These are phyloP conservation scores for Albula goreensis DNA, from an alignment of 2,113 vertebrate species.

Conservation along the genomic window DNA sequence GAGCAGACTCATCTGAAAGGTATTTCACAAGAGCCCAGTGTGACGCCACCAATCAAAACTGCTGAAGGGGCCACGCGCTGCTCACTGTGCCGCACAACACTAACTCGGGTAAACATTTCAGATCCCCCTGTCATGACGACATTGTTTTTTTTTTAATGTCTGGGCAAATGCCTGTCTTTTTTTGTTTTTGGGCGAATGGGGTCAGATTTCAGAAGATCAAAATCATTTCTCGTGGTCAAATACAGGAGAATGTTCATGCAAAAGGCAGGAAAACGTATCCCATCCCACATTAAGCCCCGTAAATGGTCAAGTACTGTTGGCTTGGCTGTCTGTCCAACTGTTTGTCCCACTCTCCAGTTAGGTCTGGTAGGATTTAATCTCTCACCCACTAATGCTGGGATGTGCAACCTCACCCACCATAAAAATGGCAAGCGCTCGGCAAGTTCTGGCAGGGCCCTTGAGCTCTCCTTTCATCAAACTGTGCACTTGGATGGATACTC, in stretches of 20 bases:
- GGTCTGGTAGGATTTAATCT: neutral
- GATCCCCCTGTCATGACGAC: neutral
- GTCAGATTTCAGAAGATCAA: neutral
- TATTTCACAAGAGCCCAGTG: slow-evolving; percentile 3
- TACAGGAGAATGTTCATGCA: neutral
- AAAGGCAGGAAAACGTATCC: neutral
- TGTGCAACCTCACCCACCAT: neutral
- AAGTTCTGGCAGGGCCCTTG: neutral
- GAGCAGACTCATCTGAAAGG: neutral
- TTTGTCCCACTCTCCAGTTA: neutral
- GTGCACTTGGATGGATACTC: neutral
- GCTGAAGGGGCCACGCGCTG: neutral
- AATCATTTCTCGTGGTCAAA: neutral
- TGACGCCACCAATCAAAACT: neutral
- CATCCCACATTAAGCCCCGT: neutral
- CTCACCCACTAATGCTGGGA: neutral
- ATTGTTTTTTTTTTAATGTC: neutral
- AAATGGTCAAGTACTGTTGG: neutral
- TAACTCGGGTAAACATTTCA: neutral
- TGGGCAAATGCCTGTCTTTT: neutral
- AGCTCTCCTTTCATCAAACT: too few species aligned
- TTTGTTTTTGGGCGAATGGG: neutral
- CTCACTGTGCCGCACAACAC: neutral
- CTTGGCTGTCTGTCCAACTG: too few species aligned
- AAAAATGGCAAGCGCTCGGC: neutral